Evolutionary conservation across 2,888 invertebrate genomes (phyloP), one percentile per base, ranked within the genome.

Genomic region (Sphinx pinastri): DNA sequence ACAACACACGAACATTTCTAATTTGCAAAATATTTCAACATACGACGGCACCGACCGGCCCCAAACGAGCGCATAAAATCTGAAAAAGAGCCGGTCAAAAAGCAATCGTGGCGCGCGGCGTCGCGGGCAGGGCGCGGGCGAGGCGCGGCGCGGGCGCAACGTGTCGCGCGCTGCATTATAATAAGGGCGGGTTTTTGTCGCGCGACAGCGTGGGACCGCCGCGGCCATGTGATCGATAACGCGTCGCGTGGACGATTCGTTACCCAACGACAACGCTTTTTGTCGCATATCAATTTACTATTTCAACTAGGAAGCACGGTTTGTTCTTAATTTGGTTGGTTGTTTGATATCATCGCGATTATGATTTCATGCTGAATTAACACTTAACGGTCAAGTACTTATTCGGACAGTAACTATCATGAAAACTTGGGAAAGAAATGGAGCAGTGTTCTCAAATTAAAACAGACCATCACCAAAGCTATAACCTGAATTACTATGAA

Each of bases 151-250:
- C 79, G 77, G 74, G 80, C 79, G 80, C 81, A 82, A 73, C 79
- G 76, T 81, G 90, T 87, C 89, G 89, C 89, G 87, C 84, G 88
- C 80, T 85, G 92, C 91, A 92, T 92, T 85, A 80, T 88, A 90
- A 92, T 90, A 88, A 89, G 88, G 52, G 78, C 78, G 69, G 77
- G 86, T 92, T 93, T 92, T 92, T 93, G 91, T 83, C 84, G 87
- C 85, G 83, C 87, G 85, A 82, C 88, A 86, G 84, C 92, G 91
- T 92, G 93, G 90, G 92, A 92, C 81, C 88, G 86, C 71, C 76
- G 77, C 77, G 71, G 55, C 58, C 58, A 75, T 78, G 82, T 79
- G 82, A 82, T 78, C 78, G 76, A 77, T 81, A 82, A 79, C 80
- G 77, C 74, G 38, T 52, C 67, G 63, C 63, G 63, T 63, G 63